phyloP scores from a whole-genome alignment of 2,797 vertebrate genomes.

The Cyclopterus lumpus region DNA sequence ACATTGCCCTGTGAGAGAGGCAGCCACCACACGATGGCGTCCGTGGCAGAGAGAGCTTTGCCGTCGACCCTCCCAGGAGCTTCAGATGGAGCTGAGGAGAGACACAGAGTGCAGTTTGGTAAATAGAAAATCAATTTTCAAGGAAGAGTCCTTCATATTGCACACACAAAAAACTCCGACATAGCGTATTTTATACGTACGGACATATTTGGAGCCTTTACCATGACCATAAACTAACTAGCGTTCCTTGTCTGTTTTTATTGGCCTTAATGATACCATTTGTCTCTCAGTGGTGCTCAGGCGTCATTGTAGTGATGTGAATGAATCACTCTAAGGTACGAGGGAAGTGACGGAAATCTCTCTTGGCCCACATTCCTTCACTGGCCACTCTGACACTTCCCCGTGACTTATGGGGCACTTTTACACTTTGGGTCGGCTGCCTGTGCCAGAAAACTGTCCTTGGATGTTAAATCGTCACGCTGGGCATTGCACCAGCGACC shows the following conservation, averaged over 20 bases:
- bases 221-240: neutral
- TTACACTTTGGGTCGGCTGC: slow-evolving; percentile 15
- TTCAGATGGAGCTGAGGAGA: slow-evolving; percentile 88
- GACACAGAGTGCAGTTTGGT: slow-evolving; percentile 32
- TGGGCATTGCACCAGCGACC: slow-evolving; percentile 81
- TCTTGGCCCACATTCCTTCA: slow-evolving; percentile 41
- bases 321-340: slow-evolving; percentile 35
- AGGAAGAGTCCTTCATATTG: neutral
- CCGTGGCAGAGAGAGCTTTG: slow-evolving; percentile 90
- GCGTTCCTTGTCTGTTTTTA: neutral
- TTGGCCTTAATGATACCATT: slow-evolving; percentile 21
- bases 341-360: slow-evolving; percentile 37
- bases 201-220: slow-evolving; percentile 36
- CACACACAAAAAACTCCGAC: neutral
- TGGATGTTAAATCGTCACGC: slow-evolving; percentile 72
- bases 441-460: slow-evolving; percentile 65
- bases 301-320: slow-evolving; percentile 8
- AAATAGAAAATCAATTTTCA: slow-evolving; percentile 8
- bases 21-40: slow-evolving; percentile 89
- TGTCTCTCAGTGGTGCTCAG: slow-evolving; percentile 18
- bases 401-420: slow-evolving; percentile 66
- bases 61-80: slow-evolving; percentile 81
- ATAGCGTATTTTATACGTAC: slow-evolving; percentile 3
- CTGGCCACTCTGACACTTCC: slow-evolving; percentile 14
- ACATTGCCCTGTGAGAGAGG: slow-evolving; percentile 84